Base-by-base conservation (phyloP, 2,113 vertebrate genomes). In the Paradisaea rubra region DNA sequence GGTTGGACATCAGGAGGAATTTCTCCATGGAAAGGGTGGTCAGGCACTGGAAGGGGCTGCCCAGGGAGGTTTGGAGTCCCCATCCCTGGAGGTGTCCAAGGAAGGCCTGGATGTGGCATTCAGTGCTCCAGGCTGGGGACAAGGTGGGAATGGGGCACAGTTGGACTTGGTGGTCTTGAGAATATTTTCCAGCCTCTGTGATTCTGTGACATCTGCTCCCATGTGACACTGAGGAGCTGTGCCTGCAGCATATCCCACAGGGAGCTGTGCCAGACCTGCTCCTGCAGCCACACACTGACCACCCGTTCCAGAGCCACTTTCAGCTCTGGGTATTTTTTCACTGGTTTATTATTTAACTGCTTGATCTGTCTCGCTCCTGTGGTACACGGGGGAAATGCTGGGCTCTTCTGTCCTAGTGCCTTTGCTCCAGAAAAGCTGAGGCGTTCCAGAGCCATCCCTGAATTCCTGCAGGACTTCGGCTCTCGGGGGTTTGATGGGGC, bases 361-460 rank as follows among this genome's bases (percentile, higher is more conserved):
- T 42, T 39, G 33, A 19, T 63, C 49, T 22, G 42, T 49, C 6
- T 1, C n/a, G 7, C 45, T 63, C 5, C 0, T 20, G 6, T 6
- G 42, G n/a, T 16, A 45, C 56, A 39, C 25, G 19, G 60, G 37
- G 27, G 37, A 25, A 17, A 5, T 27, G 13, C 15, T 18, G 23
- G 60, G n/a, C 37, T 61, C 0, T n/a, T 70, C 42, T 31, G 24
- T 39, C 82, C 86, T 65, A 4, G 2, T 21, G 22, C 11, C 68
- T 68, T 63, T 56, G 3, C 49, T 37, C 35, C 17, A 33, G 42
- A 9, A 14, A 23, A 68, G 77, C 41, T 21, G 9, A 41, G 41
- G 21, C 0, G 0, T 19, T 21, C 25, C 33, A 42, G 77, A 84
- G 52, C 72, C 16, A 31, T 3, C 44, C 30, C 44, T 59, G 2